Evolutionary conservation across 2,113 vertebrate genomes (phyloP), one percentile per base, ranked within the genome.

Genomic region (Oxyruncus cristatus): DNA sequence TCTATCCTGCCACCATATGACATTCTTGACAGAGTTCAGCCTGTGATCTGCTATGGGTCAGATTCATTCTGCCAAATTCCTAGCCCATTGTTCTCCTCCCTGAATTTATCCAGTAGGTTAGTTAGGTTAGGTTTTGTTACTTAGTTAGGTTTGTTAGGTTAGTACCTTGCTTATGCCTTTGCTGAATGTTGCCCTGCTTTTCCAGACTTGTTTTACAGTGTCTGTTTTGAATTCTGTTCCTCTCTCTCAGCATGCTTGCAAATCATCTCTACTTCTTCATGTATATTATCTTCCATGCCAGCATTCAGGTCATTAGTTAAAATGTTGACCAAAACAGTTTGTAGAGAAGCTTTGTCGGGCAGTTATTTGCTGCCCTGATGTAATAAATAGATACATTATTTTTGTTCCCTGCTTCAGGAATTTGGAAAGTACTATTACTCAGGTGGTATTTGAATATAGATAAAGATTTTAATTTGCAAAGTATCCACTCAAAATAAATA

Each of bases 231-330:
- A 46, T 95, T 84, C 42, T 74, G 1, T 59, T 89, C 9, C 20
- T 67, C 23, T 20, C 21, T 21, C 15, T 1, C 15, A 71, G 1
- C 1, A 0, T 42, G 12, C 37, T 71, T 63, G 21, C 10, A 22
- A 65, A 73, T 67, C 15, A 39, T 39, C 6, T 82, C 23, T 62
- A 22, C 28, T 39, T 66, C 42, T 67, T 72, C 23, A 28, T 27
- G 9, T 47, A 2, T 47, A 6, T 76, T 80, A 6, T 7, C 71
- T 86, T 22, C 21, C 71, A 11, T 82, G 61, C 18, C 24, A 46
- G 4, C 77, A 11, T 83, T 80, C 55, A 59, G 18, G 61, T 85
- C 55, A 24, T 8, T 74, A 53, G 12, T 59, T 80, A 39, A 86
- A 91, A 86, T 89, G 66, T 3, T 58, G 28, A 74, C 17, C 26